These are phyloP conservation scores for Mormyrops attenuatus DNA, from an alignment of 2,797 vertebrate genomes.

Conservation along the genomic window DNA sequence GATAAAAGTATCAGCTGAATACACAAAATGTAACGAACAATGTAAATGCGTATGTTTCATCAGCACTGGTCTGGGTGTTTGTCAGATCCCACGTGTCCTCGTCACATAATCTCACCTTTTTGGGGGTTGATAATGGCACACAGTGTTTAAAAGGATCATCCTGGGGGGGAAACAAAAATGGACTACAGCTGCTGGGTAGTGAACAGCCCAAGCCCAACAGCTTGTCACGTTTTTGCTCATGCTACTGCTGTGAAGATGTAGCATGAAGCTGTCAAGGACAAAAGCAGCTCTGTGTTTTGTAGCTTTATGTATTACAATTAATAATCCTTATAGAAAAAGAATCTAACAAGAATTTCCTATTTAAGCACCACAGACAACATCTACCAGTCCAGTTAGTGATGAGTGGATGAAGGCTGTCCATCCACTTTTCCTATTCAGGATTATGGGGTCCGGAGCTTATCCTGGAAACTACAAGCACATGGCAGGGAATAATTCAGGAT, in stretches of 20 bases:
- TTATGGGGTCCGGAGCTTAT: not conserved
- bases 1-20: not conserved
- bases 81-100: not conserved
- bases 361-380: not conserved
- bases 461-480: not conserved
- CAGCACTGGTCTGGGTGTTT: not conserved
- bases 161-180: not conserved
- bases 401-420: not conserved
- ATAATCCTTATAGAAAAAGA: not conserved
- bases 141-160: not conserved
- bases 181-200: not conserved
- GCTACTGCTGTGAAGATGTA: not conserved
- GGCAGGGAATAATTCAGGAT: not conserved
- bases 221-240: not conserved
- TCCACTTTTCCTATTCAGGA: not conserved
- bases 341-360: not conserved
- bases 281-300: not conserved
- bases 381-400: not conserved
- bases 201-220: not conserved
- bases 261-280: not conserved
- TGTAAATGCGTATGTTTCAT: not conserved
- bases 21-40: not conserved
- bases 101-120: not conserved
- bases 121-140: not conserved
- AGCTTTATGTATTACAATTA: not conserved